Conservation (phyloP, 2,113 vertebrate genomes). For the Peucedramus taeniatus region DNA sequence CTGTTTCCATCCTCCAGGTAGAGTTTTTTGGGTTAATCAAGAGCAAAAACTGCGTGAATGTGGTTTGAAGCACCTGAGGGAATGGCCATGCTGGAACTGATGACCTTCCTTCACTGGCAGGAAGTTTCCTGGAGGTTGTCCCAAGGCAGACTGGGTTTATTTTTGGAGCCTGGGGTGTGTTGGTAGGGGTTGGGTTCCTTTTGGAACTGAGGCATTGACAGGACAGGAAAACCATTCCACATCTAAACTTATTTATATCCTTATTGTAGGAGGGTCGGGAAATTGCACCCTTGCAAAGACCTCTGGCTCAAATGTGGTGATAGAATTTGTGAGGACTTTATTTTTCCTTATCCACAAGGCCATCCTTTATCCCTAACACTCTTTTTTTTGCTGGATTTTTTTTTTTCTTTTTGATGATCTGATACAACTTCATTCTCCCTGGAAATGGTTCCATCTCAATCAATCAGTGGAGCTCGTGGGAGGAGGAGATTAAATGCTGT, state of each 20-base stretch:
- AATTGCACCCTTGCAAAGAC: neutral
- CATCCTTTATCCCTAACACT: neutral
- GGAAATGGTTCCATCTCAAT: neutral
- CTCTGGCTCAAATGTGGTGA: neutral
- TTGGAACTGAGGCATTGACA: neutral
- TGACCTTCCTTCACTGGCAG: neutral
- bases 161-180: neutral
- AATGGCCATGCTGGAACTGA: neutral
- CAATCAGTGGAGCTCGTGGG: neutral
- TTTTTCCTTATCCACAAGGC: neutral
- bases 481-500: neutral
- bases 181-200: neutral
- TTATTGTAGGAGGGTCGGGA: neutral
- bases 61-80: neutral
- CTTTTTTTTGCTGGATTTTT: neutral
- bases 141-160: neutral
- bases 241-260: neutral
- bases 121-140: neutral
- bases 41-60: fast-evolving
- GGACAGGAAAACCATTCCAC: neutral
- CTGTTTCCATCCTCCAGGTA: fast-evolving
- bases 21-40: neutral
- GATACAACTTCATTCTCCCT: neutral
- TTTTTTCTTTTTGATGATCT: neutral
- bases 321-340: neutral